Evolutionary conservation across 2,797 vertebrate species (phyloP).

Genomic region (Eulemur mongoz): DNA sequence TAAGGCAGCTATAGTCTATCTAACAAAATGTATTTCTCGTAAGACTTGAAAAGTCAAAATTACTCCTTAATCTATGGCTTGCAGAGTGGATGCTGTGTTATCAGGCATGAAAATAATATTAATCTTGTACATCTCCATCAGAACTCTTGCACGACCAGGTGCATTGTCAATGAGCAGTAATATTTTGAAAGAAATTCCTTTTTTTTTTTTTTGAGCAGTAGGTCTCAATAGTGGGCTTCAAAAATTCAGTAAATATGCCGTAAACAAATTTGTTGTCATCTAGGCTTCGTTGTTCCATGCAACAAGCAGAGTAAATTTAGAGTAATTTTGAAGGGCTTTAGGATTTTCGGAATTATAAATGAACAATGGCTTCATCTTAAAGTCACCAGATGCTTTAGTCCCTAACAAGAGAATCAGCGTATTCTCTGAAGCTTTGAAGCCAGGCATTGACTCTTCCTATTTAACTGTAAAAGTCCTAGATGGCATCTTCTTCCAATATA

Average conservation of each 20-base stretch:
- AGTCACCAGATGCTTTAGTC: background rate
- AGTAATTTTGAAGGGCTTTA: background rate
- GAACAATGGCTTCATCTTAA: background rate
- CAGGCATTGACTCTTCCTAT: background rate
- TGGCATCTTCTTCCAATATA: background rate
- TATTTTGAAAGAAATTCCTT: background rate
- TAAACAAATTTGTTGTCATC: background rate
- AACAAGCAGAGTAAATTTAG: background rate
- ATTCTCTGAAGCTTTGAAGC: background rate
- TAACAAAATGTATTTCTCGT: background rate
- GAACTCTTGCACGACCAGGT: background rate
- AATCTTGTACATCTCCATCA: background rate
- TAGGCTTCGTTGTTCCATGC: background rate
- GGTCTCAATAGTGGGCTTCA: background rate
- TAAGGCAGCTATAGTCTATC: background rate
- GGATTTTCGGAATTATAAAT: background rate
- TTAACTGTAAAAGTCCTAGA: background rate
- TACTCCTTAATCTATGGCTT: background rate
- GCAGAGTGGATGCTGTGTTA: background rate
- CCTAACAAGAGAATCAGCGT: background rate
- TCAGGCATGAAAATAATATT: background rate
- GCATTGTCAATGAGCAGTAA: background rate
- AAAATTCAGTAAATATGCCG: background rate
- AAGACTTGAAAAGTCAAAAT: background rate
- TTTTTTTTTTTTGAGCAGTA: background rate